Conservation (phyloP, 2,113 vertebrate genomes). For the Phycodurus eques region DNA sequence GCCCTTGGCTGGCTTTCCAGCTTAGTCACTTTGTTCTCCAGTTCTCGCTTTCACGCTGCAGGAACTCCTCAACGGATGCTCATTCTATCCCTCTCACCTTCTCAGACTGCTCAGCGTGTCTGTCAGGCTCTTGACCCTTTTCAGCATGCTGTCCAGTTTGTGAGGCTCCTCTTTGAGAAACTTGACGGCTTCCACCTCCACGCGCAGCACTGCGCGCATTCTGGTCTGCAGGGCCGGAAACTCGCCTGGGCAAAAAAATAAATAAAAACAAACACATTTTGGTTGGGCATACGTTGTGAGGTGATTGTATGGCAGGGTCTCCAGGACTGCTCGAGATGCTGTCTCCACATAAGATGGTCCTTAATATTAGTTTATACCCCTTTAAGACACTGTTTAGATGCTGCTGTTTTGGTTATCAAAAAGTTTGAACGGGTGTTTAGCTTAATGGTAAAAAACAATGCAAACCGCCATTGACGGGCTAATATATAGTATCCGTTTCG, state of each 20-base stretch:
- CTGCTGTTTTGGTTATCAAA: no score
- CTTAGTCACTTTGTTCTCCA: slow-evolving; percentile 8
- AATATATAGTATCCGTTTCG: no score
- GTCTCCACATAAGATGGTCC: no score
- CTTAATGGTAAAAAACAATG: no score
- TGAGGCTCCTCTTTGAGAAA: slow-evolving; percentile 97
- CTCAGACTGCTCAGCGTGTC: slow-evolving; percentile 83
- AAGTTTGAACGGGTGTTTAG: no score
- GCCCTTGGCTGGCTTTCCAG: slow-evolving; percentile 33
- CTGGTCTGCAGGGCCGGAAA: slow-evolving; percentile 87
- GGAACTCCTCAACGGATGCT: slow-evolving; percentile 2
- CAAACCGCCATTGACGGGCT: no score
- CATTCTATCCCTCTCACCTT: slow-evolving; percentile 73
- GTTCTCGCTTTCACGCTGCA: slow-evolving; percentile 13
- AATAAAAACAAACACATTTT: not conserved
- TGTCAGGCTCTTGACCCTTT: slow-evolving; percentile 87
- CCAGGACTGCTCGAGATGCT: not conserved
- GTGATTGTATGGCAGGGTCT: no score
- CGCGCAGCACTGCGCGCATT: slow-evolving; percentile 88
- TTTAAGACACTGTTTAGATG: no score
- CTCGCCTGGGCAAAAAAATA: slow-evolving; percentile 75
- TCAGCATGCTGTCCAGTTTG: slow-evolving; percentile 92
- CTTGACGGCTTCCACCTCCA: slow-evolving; percentile 93
- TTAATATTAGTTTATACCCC: no score
- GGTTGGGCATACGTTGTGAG: not conserved